Conservation (phyloP, 1,140 invertebrate species). For the Aradophagus sp. region DNA sequence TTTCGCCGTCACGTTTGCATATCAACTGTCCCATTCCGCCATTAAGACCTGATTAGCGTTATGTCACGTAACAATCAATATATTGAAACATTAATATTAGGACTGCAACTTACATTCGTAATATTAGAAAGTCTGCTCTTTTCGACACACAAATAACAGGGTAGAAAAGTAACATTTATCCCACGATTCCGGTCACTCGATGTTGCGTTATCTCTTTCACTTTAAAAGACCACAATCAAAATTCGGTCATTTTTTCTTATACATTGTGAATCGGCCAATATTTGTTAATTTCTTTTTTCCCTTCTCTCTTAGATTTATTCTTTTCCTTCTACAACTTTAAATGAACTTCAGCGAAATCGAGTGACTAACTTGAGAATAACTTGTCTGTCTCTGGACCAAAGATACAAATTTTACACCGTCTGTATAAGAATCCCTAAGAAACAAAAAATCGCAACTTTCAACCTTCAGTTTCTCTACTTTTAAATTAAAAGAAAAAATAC, state of each 20-base stretch:
- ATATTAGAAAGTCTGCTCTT: conserved; percentile 49
- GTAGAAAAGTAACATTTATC: conserved; percentile 45
- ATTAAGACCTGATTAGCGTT: conserved; percentile 26
- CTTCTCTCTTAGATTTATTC: no score
- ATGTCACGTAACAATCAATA: conserved; percentile 28
- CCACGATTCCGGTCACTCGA: conserved; percentile 34
- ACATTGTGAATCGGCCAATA: no score
- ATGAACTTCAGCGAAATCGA: conserved; percentile 29
- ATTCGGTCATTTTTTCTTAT: no score
- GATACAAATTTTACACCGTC: conserved; percentile 56
- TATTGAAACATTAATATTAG: conserved; percentile 43
- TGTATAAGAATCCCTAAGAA: conserved; percentile 35
- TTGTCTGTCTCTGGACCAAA: conserved; percentile 56
- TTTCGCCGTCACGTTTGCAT: conserved; percentile 33
- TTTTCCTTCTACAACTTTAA: no score
- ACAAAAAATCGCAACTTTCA: conserved; percentile 29
- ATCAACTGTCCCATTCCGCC: conserved; percentile 34
- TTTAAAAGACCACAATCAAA: not conserved
- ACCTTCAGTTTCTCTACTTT: conserved; percentile 41
- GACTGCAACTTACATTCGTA: conserved; percentile 37
- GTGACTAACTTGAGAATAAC: conserved; percentile 46
- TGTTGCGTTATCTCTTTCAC: not conserved
- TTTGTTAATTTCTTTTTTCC: no score
- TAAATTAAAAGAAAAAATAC: conserved; percentile 14
- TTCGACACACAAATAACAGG: conserved; percentile 49